A percentile compares a stretch with the other conserved stretches of the same genome.
These are phyloP conservation scores for Pseudomyrmex pallidus DNA, from an alignment of 1,140 invertebrate genomes.

Conservation along the genomic window DNA sequence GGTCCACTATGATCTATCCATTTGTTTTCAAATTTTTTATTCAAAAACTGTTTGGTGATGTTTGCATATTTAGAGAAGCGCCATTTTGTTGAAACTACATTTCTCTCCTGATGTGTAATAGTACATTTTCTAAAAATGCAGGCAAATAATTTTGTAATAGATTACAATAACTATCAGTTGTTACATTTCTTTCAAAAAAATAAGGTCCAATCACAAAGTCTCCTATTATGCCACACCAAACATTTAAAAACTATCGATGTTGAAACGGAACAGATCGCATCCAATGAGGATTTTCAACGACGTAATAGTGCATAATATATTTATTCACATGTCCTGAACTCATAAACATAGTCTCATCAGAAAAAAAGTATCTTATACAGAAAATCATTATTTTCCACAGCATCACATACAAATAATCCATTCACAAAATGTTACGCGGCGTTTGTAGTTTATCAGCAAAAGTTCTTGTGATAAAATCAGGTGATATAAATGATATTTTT, in stretches of 20 bases:
- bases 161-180: neutral
- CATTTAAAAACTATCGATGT: neutral
- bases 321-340: neutral
- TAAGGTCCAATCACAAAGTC: neutral
- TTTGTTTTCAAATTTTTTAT: neutral
- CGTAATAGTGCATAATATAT: neutral
- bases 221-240: neutral
- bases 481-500: neutral
- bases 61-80: neutral
- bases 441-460: neutral
- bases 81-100: slow-evolving; percentile 3
- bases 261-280: neutral
- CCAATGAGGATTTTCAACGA: neutral
- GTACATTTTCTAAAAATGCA: neutral
- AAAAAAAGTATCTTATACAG: neutral
- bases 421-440: neutral
- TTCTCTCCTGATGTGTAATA: neutral
- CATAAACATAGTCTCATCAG: neutral
- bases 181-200: neutral
- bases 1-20: neutral
- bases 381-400: neutral
- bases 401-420: neutral
- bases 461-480: neutral
- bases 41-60: neutral
- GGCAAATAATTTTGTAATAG: neutral